Evolutionary conservation across 2,797 vertebrate species (phyloP), one percentile per base, ranked within the genome.

Genomic region (Sphenopsis melanotis): DNA sequence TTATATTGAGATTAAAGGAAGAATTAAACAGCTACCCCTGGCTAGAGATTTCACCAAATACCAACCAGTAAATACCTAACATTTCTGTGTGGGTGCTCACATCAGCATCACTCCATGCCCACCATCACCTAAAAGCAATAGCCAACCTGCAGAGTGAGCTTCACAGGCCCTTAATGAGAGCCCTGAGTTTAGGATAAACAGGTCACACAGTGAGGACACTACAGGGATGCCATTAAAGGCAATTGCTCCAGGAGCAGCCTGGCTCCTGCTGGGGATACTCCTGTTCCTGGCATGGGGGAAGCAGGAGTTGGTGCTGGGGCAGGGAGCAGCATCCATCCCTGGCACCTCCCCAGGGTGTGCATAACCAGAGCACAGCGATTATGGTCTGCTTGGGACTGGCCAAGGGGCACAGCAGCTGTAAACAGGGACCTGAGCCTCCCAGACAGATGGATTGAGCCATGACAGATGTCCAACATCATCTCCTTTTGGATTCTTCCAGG

Each of bases 321-420:
- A 27, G 36, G 68, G 36, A 69, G 66, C 21, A 46, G 26, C 12
- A 27, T 46, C 53, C 70, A 29, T 30, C 30, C 55, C 24, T 30
- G 23, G 41, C n/a, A 52, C 22, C 20, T 5, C 2, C 18, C 15
- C 13, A 1, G 13, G 27, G 12, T 0, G 0, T 12, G n/a, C 42
- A 39, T 7, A 57, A 29, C 2, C 39, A 87, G 37, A 71, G 5
- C 23, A n/a, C 17, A n/a, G 36, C 2, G 37, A 68, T 19, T 79
- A 55, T 22, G 26, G 3, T 37, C 23, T 52, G 11, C 55, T 46
- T 50, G 50, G 74, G 53, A 87, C 26, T 24, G 10, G 14, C 9
- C n/a, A 39, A 2, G 22, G 46, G 4, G 1, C 15, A n/a, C 1
- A 3, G 63, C 47, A 66, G 70, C 1, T 3, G 39, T 24, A 47